Evolutionary conservation across 2,797 vertebrate genomes (phyloP).

Genomic region (Streptopelia turtur): DNA sequence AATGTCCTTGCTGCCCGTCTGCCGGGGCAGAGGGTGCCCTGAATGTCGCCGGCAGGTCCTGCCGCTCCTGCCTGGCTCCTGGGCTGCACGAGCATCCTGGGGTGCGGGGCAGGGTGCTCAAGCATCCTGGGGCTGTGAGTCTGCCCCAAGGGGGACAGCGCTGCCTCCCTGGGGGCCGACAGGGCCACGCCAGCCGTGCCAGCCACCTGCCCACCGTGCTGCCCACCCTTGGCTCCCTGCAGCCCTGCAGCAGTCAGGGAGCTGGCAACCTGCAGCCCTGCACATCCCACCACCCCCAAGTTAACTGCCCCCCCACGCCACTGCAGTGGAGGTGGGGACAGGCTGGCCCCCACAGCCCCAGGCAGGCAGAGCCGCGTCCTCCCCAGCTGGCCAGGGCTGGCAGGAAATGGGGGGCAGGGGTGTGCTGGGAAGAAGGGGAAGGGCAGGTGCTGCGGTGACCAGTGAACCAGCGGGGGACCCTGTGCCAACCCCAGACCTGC

Average conservation of each 20-base stretch:
- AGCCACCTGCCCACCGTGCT: background rate
- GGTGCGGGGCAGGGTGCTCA: background rate
- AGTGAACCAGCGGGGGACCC: background rate
- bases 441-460: background rate
- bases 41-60: background rate
- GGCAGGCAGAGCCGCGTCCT: background rate
- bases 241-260: background rate
- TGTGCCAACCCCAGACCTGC: background rate
- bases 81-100: background rate
- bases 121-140: rapidly evolving
- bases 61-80: background rate
- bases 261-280: background rate
- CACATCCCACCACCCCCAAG: background rate
- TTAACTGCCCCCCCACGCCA: rapidly evolving
- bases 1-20: background rate
- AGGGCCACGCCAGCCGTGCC: background rate
- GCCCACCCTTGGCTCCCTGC: background rate
- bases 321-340: background rate
- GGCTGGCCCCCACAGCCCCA: background rate
- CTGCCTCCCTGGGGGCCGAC: background rate
- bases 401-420: background rate
- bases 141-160: background rate
- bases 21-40: background rate
- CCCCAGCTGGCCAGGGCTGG: background rate
- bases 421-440: background rate